Evolutionary conservation across 2,888 invertebrate species (phyloP).

Genomic region (Dicranocentrus wangi): DNA sequence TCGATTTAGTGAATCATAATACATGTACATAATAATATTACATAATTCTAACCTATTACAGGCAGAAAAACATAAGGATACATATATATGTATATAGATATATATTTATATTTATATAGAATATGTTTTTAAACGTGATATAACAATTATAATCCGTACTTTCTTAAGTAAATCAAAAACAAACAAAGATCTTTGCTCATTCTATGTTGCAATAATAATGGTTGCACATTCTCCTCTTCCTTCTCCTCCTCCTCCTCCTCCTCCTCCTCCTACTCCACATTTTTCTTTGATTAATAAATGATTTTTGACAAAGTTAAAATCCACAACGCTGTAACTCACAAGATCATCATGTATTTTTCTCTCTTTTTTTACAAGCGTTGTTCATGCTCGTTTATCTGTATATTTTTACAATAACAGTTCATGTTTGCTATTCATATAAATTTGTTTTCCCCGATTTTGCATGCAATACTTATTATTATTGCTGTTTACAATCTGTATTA

Average conservation of each 20-base stretch:
- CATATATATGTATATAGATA: neutral
- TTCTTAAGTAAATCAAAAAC: conserved; percentile 4
- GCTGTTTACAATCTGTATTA: conserved; percentile 9
- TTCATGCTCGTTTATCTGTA: neutral
- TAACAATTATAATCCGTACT: neutral
- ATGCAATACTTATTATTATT: neutral
- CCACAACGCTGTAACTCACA: neutral
- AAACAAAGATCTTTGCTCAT: conserved; percentile 16
- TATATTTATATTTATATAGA: neutral
- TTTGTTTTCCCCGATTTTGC: neutral
- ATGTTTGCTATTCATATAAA: too few species aligned
- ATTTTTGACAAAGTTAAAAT: neutral
- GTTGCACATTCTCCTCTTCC: neutral
- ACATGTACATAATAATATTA: conserved; percentile 30
- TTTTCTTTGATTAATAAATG: neutral
- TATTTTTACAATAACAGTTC: neutral
- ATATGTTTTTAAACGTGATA: conserved; percentile 16
- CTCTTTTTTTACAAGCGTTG: neutral
- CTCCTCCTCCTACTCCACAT: too few species aligned
- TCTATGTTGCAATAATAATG: neutral
- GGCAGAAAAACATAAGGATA: conserved; percentile 16
- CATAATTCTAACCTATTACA: conserved; percentile 15
- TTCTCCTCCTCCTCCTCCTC: too few species aligned
- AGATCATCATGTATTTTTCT: neutral
- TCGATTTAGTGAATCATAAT: conserved; percentile 3